A percentile compares a stretch with the other conserved stretches of the same genome.
Evolutionary conservation across 2,888 invertebrate species (phyloP).

Genomic region (Sycophila texana): DNA sequence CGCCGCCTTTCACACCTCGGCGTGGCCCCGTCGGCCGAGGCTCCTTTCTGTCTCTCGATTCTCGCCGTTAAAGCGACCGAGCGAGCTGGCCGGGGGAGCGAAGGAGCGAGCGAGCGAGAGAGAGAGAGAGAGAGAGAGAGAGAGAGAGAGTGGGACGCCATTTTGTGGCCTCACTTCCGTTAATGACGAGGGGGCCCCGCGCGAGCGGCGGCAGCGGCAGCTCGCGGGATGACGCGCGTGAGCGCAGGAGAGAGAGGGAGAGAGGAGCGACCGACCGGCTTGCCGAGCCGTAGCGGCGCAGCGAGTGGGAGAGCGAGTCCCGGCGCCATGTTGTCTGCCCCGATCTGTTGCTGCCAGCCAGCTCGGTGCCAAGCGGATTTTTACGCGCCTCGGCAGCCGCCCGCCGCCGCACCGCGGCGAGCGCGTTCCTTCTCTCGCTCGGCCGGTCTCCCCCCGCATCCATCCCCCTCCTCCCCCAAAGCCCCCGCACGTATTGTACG

Average conservation of each 20-base stretch:
- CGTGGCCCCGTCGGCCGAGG: slow-evolving; percentile 60
- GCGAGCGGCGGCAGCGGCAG: neutral
- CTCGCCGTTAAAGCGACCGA: neutral
- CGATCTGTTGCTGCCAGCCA: slow-evolving; percentile 68
- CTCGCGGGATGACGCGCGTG: neutral
- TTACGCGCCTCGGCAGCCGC: slow-evolving; percentile 47
- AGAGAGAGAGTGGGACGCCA: slow-evolving; percentile 62
- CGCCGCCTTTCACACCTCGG: slow-evolving; percentile 70
- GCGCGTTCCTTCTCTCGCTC: slow-evolving; percentile 54
- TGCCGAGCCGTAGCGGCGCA: slow-evolving; percentile 36
- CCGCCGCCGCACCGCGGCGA: slow-evolving; percentile 48
- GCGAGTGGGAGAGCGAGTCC: slow-evolving; percentile 57
- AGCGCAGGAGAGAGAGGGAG: slow-evolving; percentile 19
- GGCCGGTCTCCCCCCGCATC: slow-evolving; percentile 2
- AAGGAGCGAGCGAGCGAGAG: too few species aligned
- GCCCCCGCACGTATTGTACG: neutral
- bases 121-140: too few species aligned
- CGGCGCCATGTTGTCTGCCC: slow-evolving; percentile 75
- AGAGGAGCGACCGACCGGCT: neutral
- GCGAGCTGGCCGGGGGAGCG: neutral
- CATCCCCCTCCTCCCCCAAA: neutral
- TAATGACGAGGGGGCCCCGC: slow-evolving; percentile 68
- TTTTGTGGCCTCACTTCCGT: slow-evolving; percentile 74
- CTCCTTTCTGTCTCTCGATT: neutral
- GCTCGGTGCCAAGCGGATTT: slow-evolving; percentile 68